Evolutionary conservation across 2,888 invertebrate genomes (phyloP).

Genomic region (Corbicula japonica): DNA sequence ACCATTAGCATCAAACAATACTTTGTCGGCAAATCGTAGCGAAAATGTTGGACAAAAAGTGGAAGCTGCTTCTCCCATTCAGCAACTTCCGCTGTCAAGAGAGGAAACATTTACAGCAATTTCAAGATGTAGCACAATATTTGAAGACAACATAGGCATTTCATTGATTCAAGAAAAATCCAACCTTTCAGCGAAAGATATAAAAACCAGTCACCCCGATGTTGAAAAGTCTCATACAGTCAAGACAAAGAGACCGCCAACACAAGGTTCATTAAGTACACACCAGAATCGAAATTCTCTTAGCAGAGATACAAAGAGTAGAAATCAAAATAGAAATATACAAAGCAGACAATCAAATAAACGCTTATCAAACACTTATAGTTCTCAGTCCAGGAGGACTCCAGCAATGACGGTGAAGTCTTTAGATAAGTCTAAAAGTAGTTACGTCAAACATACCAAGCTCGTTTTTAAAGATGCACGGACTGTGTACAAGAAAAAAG

Average conservation of each 20-base stretch:
- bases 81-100: slow-evolving; percentile 34
- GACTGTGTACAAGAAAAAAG: slow-evolving; percentile 44
- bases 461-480: slow-evolving; percentile 46
- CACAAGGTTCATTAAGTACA: background rate
- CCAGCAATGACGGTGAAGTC: slow-evolving; percentile 14
- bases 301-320: background rate
- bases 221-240: background rate
- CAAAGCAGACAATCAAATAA: slow-evolving; percentile 5
- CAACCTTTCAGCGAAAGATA: background rate
- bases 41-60: slow-evolving; percentile 30
- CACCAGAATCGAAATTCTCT: background rate
- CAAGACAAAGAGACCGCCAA: background rate
- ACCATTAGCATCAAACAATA: background rate
- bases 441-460: slow-evolving; percentile 33
- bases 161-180: slow-evolving; percentile 9
- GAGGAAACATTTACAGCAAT: slow-evolving; percentile 35
- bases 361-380: too few relatives aligned
- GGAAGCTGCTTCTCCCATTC: slow-evolving; percentile 9
- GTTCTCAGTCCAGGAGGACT: background rate
- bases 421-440: slow-evolving; percentile 20
- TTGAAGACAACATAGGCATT: slow-evolving; percentile 52
- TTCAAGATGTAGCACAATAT: slow-evolving; percentile 46
- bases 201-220: too few relatives aligned
- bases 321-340: background rate
- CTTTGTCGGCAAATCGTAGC: background rate